Evolutionary conservation across 2,113 vertebrate species (phyloP), one percentile per base, ranked within the genome.

Genomic region (Ammodytes marinus): DNA sequence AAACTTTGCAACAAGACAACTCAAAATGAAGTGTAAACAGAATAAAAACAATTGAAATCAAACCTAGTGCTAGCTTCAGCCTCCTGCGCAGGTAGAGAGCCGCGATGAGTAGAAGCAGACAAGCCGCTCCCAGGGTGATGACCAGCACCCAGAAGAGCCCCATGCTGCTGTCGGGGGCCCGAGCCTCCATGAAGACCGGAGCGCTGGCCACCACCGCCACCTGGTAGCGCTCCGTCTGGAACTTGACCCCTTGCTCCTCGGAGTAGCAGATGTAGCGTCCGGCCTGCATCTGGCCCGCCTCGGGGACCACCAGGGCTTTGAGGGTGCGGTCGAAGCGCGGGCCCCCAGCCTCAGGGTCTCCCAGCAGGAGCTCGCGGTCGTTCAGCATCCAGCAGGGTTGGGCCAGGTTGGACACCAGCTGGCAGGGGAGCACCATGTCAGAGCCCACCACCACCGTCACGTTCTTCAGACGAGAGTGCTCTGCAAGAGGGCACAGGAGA

Each of bases 101-200:
- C 0, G 94, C 93, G 0, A 97, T 90, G 7, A 97, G 88, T 58
- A 99, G 93, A 54, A 97, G 93, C 54, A 99, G 80, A 87, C 97
- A 99, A 4, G 96, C 94, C 0, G 96, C 97, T 0, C 96, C 97
- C 4, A 99, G 91, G 0, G 96, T 97, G 74, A 99, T 97, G 8
- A 97, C 97, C 47, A 97, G 94, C 82, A 98, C 96, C 98, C 97
- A 99, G 54, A 97, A 97, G 54, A 96, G 89, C 1, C 97, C 97
- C 93, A 97, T 94, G 93, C 95, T 97, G 90, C 96, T 96, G 88
- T 96, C 92, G 0, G 97, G 97, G 0, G 97, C 96, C 15, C 96
- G 95, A 0, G 96, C 96, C 81, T 98, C 97, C 95, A 98, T 92
- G 2, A 96, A 96, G 42, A 96, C 86, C 0, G 97, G 95, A 0